Conservation (phyloP, 2,797 vertebrate species). For the Coreius guichenoti region DNA sequence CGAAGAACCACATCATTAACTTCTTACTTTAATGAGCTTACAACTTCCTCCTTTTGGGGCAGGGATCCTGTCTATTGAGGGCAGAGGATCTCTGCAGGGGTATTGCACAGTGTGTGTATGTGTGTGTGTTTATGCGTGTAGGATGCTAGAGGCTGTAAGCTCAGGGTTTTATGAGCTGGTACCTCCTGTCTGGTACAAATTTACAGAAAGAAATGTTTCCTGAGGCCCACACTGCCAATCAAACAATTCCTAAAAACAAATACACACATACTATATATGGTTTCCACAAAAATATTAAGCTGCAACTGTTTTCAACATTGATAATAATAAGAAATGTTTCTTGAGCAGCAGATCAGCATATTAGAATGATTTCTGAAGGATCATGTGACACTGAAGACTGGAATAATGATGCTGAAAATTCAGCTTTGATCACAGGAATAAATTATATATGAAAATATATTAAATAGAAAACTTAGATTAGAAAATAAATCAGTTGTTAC, state of each 20-base stretch:
- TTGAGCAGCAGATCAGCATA: neutral
- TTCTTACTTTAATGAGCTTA: conserved; percentile 49
- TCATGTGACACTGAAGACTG: neutral
- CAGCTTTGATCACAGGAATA: neutral
- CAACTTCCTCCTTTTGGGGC: conserved; percentile 52
- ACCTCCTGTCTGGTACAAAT: conserved; percentile 60
- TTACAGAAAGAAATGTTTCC: conserved; percentile 58
- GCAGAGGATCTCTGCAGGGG: conserved; percentile 46
- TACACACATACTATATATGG: neutral
- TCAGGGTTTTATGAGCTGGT: conserved; percentile 58
- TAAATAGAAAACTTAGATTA: neutral
- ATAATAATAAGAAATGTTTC: neutral
- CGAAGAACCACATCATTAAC: conserved; percentile 58
- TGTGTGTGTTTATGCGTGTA: conserved; percentile 38
- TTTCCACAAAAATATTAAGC: neutral
- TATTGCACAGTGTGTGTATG: conserved; percentile 35
- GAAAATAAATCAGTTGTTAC: neutral
- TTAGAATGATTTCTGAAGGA: neutral
- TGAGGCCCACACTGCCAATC: conserved; percentile 46
- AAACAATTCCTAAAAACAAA: conserved; percentile 32
- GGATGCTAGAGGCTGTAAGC: conserved; percentile 51
- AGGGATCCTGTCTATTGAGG: conserved; percentile 56
- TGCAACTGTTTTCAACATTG: neutral
- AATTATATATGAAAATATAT: neutral
- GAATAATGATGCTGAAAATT: neutral